Base-by-base conservation (phyloP, 2,888 invertebrate species). In the Scaptomyza tumidula region DNA sequence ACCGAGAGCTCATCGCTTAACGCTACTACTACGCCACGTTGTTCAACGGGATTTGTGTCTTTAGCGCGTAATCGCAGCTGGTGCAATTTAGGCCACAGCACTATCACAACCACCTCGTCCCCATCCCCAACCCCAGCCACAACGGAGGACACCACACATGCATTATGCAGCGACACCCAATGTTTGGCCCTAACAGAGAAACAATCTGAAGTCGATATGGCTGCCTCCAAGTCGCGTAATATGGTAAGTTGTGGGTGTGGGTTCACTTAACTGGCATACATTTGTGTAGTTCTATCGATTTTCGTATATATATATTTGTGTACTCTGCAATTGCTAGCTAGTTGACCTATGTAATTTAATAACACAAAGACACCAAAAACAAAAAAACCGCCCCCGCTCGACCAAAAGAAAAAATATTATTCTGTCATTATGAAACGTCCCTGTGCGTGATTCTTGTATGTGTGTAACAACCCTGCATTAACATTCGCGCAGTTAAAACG, bases 1-100 rank as follows among this genome's bases (percentile, higher is more conserved):
- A 44, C 67, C 37, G 69, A 71, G 69, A 68, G 71, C 71, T 58
- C 74, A 85, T 62, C 74, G 44, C 41, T 37, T 5, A 13, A n/a
- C 50, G 41, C 62, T 29, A 62, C 62, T 29, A 62, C 27, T 27
- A 24, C 65, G 31, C 60, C 46, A 41, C 29, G 6, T 35, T 46
- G 6, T 35, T 46, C 45, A 7, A 19, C 29, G n/a, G 37, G 39
- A 35, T 56, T 78, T 63, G 76, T 76, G 39, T 66, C 74, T 48
- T 62, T 88, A 27, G 78, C 78, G 67, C 90, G 87, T 60, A 84
- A 69, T 84, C 90, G 80, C 73, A 88, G 77, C 79, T 84, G 80
- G 61, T 75, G 75, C 75, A 75, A 83, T 83, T 74, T 75, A 65
- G 80, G 79, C 55, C 66, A 74, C 74, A 87, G 79, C 70, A 86